Conservation (phyloP, 2,888 invertebrate genomes). For the Crematogaster levior region DNA sequence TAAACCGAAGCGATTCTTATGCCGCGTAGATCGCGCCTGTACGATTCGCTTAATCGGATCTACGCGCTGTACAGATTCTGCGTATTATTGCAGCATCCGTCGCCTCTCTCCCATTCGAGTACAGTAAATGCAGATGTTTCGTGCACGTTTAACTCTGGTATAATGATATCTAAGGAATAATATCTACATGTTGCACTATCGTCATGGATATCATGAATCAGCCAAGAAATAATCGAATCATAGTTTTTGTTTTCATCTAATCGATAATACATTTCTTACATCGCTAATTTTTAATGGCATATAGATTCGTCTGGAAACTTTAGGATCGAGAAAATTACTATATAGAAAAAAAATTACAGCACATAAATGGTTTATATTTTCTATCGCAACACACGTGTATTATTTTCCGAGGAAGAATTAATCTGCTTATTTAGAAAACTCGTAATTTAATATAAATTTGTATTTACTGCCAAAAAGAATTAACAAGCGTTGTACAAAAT, state of each 20-base stretch:
- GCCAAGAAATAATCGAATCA: background rate
- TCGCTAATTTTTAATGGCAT: slow-evolving; percentile 13
- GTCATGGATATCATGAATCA: background rate
- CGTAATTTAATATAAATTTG: slow-evolving; percentile 7
- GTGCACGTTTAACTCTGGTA: slow-evolving; percentile 1
- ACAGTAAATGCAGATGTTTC: slow-evolving; percentile 37
- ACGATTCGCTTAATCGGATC: slow-evolving; percentile 36
- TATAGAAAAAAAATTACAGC: background rate
- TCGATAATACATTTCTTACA: background rate
- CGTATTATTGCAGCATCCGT: slow-evolving; percentile 57
- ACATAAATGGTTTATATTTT: slow-evolving; percentile 1
- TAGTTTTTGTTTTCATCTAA: background rate
- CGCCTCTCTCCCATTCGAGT: slow-evolving; percentile 19
- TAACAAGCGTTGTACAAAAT: slow-evolving; percentile 1
- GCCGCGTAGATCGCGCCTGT: slow-evolving; percentile 56
- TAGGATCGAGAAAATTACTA: background rate
- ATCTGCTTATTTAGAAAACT: slow-evolving; percentile 10
- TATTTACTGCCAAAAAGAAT: slow-evolving; percentile 12
- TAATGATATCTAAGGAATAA: slow-evolving; percentile 12
- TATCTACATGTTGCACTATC: background rate
- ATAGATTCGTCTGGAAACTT: slow-evolving; percentile 7
- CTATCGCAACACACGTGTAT: background rate
- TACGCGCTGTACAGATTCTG: slow-evolving; percentile 59
- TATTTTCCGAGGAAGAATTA: background rate
- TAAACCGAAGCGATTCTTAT: slow-evolving; percentile 59